Base-by-base conservation (phyloP, 2,888 invertebrate genomes). In the Rotaria socialis region DNA sequence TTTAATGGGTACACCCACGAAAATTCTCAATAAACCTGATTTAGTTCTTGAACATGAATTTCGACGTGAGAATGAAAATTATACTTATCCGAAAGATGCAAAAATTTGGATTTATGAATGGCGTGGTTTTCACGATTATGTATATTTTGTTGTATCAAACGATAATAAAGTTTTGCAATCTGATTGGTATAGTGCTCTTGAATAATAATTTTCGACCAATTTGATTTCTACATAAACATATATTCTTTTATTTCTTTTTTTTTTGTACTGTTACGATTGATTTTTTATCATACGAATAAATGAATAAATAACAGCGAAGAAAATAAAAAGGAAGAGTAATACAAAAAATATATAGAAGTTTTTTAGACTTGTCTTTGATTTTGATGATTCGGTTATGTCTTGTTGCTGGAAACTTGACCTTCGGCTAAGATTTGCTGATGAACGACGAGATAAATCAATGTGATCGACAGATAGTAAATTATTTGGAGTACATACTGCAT, bases 41-140 rank as follows among this genome's bases (percentile, higher is more conserved):
- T 24, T 47, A 24, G 47, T 47, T 47, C 47, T 80, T n/a, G 7
- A 24, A n/a, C 80, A 80, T 47, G 80, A 80, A 47, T n/a, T 80
- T 24, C 41, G 47, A 11, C 43, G 80, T 24, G 7, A 5, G 8
- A 60, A 60, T 35, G 43, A 80, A 8, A 8, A 24, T n/a, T 80
- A 80, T 47, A 22, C 10, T 22, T 80, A 8, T 47, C 80, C 43
- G 2, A 16, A 5, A 3, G 43, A n/a, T 47, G n/a, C 80, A 2
- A 80, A 80, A 47, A 80, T 80, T n/a, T 80, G 80, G 80, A 47
- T 80, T 24, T 80, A 80, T 47, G 80, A 80, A 80, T 80, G 80
- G 80, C 80, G 80, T 47, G 80, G 80, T 24, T 35, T n/a, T 43
- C 80, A 80, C 11, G 80, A 80, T 47, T 80, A 47, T 80, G 80